Evolutionary conservation across 2,888 invertebrate species (phyloP).

Genomic region (Agriopis leucophaearia): DNA sequence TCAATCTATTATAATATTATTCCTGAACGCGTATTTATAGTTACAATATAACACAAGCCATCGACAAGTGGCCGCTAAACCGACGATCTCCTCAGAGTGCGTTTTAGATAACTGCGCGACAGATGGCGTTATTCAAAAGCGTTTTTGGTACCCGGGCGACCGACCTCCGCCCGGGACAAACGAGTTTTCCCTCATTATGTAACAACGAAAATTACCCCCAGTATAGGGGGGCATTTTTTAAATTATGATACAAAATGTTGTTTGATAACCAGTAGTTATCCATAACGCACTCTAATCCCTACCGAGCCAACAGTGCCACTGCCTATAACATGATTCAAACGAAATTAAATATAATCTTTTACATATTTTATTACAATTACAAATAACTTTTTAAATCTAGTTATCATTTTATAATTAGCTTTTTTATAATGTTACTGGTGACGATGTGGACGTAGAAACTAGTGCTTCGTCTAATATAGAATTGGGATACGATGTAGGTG

Average conservation of each 20-base stretch:
- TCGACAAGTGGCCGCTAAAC: constrained; percentile 44
- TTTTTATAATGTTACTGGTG: constrained; percentile 60
- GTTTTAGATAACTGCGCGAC: constrained; percentile 8
- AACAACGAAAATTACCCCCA: too few relatives aligned
- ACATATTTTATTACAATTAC: constrained; percentile 73
- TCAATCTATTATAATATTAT: constrained; percentile 41
- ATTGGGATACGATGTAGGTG: background rate
- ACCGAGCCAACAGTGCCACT: constrained; percentile 47
- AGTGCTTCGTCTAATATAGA: constrained; percentile 19
- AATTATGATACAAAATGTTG: too few relatives aligned
- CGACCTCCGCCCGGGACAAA: too few relatives aligned
- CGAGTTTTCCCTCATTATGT: too few relatives aligned
- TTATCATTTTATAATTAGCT: constrained; percentile 69
- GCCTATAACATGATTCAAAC: constrained; percentile 57
- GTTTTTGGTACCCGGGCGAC: too few relatives aligned
- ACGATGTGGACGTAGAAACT: constrained; percentile 56
- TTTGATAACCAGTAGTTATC: background rate
- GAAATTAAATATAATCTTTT: constrained; percentile 62
- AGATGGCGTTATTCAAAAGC: background rate
- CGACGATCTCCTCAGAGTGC: constrained; percentile 36
- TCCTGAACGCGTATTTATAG: constrained; percentile 45
- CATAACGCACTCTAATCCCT: constrained; percentile 26
- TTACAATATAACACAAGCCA: constrained; percentile 49
- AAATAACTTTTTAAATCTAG: constrained; percentile 70
- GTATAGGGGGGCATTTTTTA: too few relatives aligned